phyloP scores from a whole-genome alignment of 2,797 vertebrate genomes.

The Pangasius krempfi region DNA sequence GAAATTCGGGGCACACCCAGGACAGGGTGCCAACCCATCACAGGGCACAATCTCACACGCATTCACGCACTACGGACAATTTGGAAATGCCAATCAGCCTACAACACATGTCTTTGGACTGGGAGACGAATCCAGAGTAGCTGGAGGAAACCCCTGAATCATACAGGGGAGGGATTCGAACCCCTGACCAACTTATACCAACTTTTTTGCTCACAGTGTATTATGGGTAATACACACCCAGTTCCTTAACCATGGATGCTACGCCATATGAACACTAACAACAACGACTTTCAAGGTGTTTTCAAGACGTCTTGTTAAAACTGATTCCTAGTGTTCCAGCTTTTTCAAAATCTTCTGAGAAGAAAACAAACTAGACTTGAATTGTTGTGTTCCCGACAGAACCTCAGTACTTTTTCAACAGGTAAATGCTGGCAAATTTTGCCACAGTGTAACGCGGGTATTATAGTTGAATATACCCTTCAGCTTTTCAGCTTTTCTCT shows the following conservation, averaged over 20 bases:
- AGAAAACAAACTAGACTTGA: neutral
- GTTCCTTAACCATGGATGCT: neutral
- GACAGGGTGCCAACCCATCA: too few relatives aligned
- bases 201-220: neutral
- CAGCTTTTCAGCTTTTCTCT: conserved; percentile 34
- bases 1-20: too few relatives aligned
- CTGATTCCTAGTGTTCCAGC: neutral
- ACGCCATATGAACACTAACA: neutral
- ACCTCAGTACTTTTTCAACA: conserved; percentile 1
- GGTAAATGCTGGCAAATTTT: conserved; percentile 18
- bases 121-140: too few relatives aligned
- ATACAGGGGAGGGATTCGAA: too few relatives aligned
- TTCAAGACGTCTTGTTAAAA: neutral
- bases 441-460: conserved; percentile 39
- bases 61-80: too few relatives aligned
- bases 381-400: neutral
- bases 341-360: neutral
- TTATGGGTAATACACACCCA: neutral
- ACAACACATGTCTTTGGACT: too few relatives aligned
- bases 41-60: too few relatives aligned
- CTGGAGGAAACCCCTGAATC: too few relatives aligned
- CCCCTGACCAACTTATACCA: neutral
- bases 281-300: neutral
- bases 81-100: too few relatives aligned
- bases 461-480: conserved; percentile 15